These are phyloP conservation scores for Liolophura sinensis DNA, from an alignment of 1,140 invertebrate species.

Conservation along the genomic window DNA sequence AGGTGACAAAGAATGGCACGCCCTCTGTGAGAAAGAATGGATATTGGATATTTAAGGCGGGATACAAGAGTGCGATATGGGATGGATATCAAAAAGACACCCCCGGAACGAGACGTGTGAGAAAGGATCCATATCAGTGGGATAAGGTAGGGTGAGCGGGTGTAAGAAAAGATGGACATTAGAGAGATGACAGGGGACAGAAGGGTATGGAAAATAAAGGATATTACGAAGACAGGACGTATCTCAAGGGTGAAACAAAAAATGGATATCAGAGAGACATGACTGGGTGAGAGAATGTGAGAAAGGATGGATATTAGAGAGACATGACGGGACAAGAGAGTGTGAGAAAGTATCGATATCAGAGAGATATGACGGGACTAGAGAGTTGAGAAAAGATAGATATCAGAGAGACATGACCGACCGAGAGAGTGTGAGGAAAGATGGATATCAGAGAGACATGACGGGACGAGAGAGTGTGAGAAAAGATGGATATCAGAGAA, in stretches of 20 bases:
- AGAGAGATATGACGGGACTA: background rate
- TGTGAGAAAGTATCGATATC: background rate
- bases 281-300: background rate
- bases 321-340: background rate
- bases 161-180: background rate
- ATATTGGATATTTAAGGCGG: too few relatives aligned
- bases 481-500: background rate
- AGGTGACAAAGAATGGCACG: too few relatives aligned
- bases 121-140: slow-evolving; percentile 32
- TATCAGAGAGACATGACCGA: background rate
- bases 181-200: background rate
- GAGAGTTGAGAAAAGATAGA: background rate
- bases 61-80: slow-evolving; percentile 31
- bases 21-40: too few relatives aligned
- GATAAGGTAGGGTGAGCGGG: background rate
- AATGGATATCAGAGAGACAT: background rate
- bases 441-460: too few relatives aligned
- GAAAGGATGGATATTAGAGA: background rate
- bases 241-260: background rate
- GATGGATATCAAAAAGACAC: slow-evolving; percentile 44
- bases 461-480: background rate
- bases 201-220: background rate
- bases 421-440: too few relatives aligned
- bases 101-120: slow-evolving; percentile 40
- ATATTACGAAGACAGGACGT: background rate